Evolutionary conservation across 2,113 vertebrate species (phyloP).

Genomic region (Nycticebus coucang): DNA sequence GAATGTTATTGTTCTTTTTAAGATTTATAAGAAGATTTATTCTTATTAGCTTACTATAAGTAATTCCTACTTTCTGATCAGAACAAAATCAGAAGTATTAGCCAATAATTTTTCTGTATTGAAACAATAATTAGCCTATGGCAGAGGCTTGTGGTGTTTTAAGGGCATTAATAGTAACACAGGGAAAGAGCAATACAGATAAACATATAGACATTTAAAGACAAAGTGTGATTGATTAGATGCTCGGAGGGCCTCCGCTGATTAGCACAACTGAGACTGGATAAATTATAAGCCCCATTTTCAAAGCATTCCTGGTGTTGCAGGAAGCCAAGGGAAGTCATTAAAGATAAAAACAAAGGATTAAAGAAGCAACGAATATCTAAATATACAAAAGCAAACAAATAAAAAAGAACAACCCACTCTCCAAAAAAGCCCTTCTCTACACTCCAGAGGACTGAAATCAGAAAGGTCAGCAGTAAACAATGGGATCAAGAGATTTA

Average conservation of each 20-base stretch:
- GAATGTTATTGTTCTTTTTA: conserved; percentile 35
- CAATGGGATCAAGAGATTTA: conserved; percentile 13
- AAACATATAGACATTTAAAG: conserved; percentile 14
- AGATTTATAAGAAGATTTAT: conserved; percentile 17
- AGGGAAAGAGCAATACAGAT: not conserved
- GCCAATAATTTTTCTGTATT: conserved; percentile 29
- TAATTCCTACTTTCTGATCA: conserved; percentile 28
- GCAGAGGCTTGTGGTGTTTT: not conserved
- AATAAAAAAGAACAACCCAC: not conserved
- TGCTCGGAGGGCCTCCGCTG: not conserved
- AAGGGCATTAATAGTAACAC: not conserved
- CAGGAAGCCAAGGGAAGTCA: not conserved
- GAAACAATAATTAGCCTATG: not conserved
- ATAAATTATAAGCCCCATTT: conserved; percentile 13
- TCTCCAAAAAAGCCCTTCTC: not conserved
- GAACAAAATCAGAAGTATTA: conserved; percentile 42
- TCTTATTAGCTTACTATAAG: not conserved
- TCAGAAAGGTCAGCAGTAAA: conserved; percentile 34
- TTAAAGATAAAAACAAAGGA: not conserved
- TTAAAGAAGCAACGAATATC: not conserved
- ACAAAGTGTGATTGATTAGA: not conserved
- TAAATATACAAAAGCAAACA: conserved; percentile 10
- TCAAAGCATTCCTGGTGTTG: not conserved
- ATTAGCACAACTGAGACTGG: not conserved
- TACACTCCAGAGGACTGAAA: conserved; percentile 13